Conservation (phyloP, 2,113 vertebrate genomes). For the Leptobrachium ailaonicum region DNA sequence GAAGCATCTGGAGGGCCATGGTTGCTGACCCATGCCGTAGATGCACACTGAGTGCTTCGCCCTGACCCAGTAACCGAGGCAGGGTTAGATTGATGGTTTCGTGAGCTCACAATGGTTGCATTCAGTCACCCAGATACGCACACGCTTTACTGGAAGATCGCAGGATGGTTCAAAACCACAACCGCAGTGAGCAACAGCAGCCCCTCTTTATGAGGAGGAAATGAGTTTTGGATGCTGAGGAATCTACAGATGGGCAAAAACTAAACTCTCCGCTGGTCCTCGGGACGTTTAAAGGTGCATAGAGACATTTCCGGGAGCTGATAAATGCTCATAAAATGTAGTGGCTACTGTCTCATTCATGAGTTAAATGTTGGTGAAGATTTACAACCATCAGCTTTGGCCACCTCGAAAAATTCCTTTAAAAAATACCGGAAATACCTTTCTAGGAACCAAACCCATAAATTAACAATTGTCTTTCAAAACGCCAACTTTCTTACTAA, state of each 20-base stretch:
- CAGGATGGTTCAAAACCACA: background rate
- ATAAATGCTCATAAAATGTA: no score
- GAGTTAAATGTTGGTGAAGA: no score
- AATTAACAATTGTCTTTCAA: no score
- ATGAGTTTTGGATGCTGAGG: background rate
- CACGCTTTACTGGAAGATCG: background rate
- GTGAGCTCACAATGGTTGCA: background rate
- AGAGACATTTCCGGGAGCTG: no score
- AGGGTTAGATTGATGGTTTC: background rate
- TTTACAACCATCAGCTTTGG: no score
- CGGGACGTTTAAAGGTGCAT: background rate
- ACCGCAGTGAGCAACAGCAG: constrained; percentile 1
- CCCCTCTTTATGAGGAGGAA: background rate
- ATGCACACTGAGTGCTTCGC: background rate
- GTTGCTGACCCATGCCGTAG: background rate
- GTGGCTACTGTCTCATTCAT: no score
- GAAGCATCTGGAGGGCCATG: no score
- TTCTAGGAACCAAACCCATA: no score
- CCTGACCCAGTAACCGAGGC: background rate
- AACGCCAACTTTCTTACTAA: no score
- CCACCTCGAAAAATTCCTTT: no score
- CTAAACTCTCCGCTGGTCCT: background rate
- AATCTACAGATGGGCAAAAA: background rate
- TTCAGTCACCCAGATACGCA: background rate
- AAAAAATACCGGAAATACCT: no score